Evolutionary conservation across 53 echinoderm and acorn worm genomes (phyloP).

Genomic region (Mesocentrotus franciscanus): DNA sequence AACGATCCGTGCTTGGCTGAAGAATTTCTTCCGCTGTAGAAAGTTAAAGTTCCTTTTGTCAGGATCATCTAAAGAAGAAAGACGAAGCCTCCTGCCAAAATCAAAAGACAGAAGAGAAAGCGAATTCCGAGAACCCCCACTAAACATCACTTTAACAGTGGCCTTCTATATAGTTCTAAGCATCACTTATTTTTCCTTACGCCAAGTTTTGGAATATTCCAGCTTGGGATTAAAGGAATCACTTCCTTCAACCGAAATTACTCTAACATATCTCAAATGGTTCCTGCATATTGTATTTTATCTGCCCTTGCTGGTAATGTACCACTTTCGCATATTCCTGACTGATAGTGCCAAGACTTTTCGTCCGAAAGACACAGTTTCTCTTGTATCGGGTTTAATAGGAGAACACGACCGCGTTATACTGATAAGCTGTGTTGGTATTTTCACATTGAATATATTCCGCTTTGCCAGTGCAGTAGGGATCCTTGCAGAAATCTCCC

Average conservation of each 20-base stretch:
- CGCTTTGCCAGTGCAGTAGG: slow-evolving; percentile 8
- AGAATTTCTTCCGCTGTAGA: not conserved
- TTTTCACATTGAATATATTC: slow-evolving; percentile 46
- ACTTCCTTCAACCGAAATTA: not conserved
- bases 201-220: not conserved
- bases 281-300: not conserved
- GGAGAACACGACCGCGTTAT: slow-evolving; percentile 35
- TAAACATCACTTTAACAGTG: not conserved
- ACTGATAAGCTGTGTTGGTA: not conserved
- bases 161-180: not conserved
- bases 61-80: too few relatives aligned
- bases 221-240: not conserved
- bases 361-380: not conserved
- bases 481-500: not conserved
- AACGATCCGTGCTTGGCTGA: not conserved
- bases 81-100: not conserved
- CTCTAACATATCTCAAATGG: not conserved
- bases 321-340: not conserved
- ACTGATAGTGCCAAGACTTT: not conserved
- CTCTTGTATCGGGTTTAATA: slow-evolving; percentile 10
- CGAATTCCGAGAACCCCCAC: not conserved
- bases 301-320: slow-evolving; percentile 32
- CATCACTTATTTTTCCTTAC: not conserved
- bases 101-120: not conserved
- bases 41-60: not conserved